Conservation (phyloP, 2,797 vertebrate species). For the Taenioides sp. region DNA sequence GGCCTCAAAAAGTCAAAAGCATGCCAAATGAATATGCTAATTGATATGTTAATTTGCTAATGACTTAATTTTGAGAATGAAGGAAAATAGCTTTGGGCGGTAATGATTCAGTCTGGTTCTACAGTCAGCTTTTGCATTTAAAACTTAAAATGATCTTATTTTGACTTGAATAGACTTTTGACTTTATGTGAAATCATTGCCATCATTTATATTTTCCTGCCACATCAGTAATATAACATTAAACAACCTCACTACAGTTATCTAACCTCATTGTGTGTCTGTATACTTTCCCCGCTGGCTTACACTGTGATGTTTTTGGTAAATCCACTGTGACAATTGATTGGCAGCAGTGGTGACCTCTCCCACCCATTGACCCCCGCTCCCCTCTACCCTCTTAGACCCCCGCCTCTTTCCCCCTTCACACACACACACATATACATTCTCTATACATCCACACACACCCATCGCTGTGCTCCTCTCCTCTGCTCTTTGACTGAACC, state of each 20-base stretch:
- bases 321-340: slow-evolving; percentile 64
- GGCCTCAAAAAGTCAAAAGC: neutral
- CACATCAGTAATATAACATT: neutral
- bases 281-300: slow-evolving; percentile 32
- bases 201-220: neutral
- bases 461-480: slow-evolving; percentile 30
- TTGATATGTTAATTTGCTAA: neutral
- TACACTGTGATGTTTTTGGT: slow-evolving; percentile 35
- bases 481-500: slow-evolving; percentile 55
- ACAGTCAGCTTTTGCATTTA: neutral
- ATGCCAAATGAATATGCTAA: neutral
- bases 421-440: slow-evolving; percentile 13
- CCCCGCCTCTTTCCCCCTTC: slow-evolving; percentile 17
- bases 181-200: too few species aligned
- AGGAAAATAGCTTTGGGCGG: neutral
- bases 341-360: slow-evolving; percentile 68
- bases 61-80: neutral
- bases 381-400: slow-evolving; percentile 11
- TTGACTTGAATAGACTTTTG: neutral
- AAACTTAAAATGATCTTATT: neutral
- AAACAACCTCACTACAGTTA: neutral
- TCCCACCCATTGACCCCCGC: slow-evolving; percentile 27
- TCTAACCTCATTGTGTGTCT: slow-evolving; percentile 20
- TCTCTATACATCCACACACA: slow-evolving; percentile 15
- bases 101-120: neutral